Base-by-base conservation (phyloP, 1,140 invertebrate genomes). In the Heliothis subflexa region DNA sequence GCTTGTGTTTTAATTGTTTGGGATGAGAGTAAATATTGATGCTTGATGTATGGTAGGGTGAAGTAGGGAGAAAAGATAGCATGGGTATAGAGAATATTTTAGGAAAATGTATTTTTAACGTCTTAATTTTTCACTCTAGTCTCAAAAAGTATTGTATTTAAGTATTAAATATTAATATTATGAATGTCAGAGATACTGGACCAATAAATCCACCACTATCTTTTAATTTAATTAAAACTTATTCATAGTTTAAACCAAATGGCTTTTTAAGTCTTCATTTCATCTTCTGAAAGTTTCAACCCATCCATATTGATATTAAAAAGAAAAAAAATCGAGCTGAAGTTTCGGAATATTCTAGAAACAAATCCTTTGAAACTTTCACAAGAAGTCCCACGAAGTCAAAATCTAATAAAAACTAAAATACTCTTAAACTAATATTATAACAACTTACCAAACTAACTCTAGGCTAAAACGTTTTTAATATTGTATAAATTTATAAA, bases 1-100 rank as follows among this genome's bases (percentile, higher is more conserved):
- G 28, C 16, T 57, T 59, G 71, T 40, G 25, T 71, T 54, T 71
- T 54, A 55, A 55, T 55, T 40, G 68, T 55, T 71, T 55, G 25
- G 50, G 68, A 54, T 71, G 66, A 14, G 12, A 40, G 45, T 50
- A 49, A 11, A 11, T 55, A 47, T 10, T 40, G 3, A 11, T 10
- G 40, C 40, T 21, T 9, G 10, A 47, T 4, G 16, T 47, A 66
- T 40, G 62, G 62, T 47, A 11, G 40, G 33, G 33, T 13, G 40
- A 47, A 18, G 18, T 21, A 5, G 40, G 7, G 33, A 45, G 2
- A 45, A 47, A 5, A 47, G 45, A 47, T 16, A 59, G 13, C 13
- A 18, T 21, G 21, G 33, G 14, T 62, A 10, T 3, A 0, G 7
- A 1, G 3, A 40, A 40, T 40, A 40, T 40, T 40, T 33, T 33